A percentile compares a stretch with the other conserved stretches of the same genome.
Conservation (phyloP, 2,797 vertebrate species). For the Pseudomugil tenellus region DNA sequence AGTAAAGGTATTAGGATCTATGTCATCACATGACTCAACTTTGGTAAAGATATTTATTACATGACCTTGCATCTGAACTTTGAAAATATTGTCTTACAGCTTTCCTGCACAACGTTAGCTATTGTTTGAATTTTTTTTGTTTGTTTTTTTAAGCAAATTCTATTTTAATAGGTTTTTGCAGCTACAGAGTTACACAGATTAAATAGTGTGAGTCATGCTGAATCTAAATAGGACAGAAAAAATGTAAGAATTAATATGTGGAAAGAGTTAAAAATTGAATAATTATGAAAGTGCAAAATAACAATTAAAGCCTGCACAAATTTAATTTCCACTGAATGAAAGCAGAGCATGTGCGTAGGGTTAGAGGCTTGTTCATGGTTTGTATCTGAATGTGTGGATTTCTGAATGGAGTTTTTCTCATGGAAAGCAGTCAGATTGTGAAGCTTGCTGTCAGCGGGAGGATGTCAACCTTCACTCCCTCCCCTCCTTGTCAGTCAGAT, state of each 20-base stretch:
- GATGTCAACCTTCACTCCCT: conserved; percentile 42
- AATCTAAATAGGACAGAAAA: not conserved
- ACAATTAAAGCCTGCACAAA: conserved; percentile 1
- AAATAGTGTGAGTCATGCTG: not conserved
- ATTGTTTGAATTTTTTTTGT: not conserved
- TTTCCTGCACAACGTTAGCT: not conserved
- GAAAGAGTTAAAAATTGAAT: not conserved
- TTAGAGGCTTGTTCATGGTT: conserved; percentile 18
- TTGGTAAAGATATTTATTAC: not conserved
- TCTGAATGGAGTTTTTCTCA: conserved; percentile 57
- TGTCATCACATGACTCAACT: too few species aligned
- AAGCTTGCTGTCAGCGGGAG: conserved; percentile 51
- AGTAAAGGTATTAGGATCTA: not conserved
- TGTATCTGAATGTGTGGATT: conserved; percentile 31
- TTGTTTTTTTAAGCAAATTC: not conserved
- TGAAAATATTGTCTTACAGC: not conserved
- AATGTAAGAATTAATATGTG: not conserved
- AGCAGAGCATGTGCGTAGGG: conserved; percentile 3
- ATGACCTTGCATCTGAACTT: not conserved
- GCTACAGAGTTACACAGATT: not conserved
- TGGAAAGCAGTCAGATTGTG: conserved; percentile 57
- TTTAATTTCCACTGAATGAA: not conserved
- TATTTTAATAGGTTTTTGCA: not conserved
- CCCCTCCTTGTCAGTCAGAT: conserved; percentile 35
- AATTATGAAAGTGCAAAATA: not conserved